Conservation (phyloP, 2,113 vertebrate species). For the Todiramphus saurophagus region DNA sequence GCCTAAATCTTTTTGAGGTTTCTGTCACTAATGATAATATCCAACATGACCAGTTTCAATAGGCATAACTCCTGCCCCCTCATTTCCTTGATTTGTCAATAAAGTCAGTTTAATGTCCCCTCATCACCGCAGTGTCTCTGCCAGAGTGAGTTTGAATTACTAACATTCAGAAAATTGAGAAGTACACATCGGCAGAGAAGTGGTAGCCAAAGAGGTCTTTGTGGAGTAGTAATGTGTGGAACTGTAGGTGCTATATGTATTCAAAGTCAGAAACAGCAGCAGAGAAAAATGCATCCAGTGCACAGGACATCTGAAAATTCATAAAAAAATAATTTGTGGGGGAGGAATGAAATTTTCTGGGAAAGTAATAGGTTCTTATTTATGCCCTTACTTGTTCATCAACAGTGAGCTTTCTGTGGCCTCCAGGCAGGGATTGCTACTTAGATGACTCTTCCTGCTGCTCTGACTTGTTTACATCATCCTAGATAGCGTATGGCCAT, state of each 20-base stretch:
- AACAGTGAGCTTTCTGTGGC: constrained; percentile 21
- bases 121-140: not conserved
- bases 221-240: not conserved
- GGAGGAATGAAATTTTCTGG: constrained; percentile 13
- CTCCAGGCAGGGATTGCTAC: constrained; percentile 40
- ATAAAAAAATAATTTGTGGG: constrained; percentile 39
- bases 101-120: not conserved
- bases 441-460: constrained; percentile 39
- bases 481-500: not conserved
- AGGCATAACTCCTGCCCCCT: not conserved
- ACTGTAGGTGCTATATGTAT: not conserved
- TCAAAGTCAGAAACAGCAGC: not conserved
- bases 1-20: not conserved
- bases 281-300: not conserved
- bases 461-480: constrained; percentile 58
- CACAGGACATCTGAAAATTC: constrained; percentile 12
- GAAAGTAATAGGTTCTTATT: constrained; percentile 41
- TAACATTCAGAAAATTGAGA: not conserved
- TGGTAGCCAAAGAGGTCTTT: not conserved
- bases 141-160: not conserved
- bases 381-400: not conserved
- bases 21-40: not conserved
- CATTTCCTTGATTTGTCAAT: not conserved
- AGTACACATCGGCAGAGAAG: not conserved
- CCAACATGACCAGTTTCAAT: not conserved